phyloP scores from a whole-genome alignment of 1,140 invertebrate genomes.

The Cydia pomonella region DNA sequence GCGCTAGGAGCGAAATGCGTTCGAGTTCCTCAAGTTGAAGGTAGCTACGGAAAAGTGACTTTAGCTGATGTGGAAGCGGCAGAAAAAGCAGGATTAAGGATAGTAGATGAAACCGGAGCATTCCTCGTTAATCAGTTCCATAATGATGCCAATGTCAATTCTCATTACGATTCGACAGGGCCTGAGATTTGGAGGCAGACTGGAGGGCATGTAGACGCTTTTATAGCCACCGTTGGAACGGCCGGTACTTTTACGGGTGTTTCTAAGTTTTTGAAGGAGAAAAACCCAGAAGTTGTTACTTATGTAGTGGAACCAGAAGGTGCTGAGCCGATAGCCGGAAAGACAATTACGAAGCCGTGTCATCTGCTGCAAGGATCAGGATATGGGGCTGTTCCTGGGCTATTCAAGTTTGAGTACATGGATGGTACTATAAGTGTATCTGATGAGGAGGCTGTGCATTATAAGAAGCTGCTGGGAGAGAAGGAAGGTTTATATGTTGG shows the following conservation, averaged over 20 bases:
- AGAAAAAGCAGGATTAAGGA: conserved; percentile 56
- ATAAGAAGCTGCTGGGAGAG: conserved; percentile 64
- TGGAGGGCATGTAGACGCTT: conserved; percentile 65
- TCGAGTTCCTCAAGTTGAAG: conserved; percentile 68
- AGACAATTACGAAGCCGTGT: conserved; percentile 64
- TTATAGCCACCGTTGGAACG: conserved; percentile 69
- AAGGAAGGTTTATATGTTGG: conserved; percentile 73
- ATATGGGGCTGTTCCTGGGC: conserved; percentile 65
- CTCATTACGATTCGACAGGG: conserved; percentile 66
- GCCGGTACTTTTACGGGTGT: conserved; percentile 68
- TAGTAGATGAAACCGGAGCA: conserved; percentile 59
- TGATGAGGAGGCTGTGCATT: conserved; percentile 67
- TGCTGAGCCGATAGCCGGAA: conserved; percentile 65
- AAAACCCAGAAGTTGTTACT: conserved; percentile 58
- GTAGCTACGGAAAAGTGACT: conserved; percentile 71
- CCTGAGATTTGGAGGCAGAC: conserved; percentile 74
- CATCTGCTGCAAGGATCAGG: conserved; percentile 73
- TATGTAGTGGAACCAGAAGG: conserved; percentile 69
- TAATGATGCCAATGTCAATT: conserved; percentile 55
- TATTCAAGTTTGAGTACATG: conserved; percentile 64
- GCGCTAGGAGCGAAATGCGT: conserved; percentile 70
- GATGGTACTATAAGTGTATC: conserved; percentile 62
- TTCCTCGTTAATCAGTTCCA: conserved; percentile 71
- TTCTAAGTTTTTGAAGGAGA: conserved; percentile 66
- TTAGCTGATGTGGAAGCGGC: conserved; percentile 62